Evolutionary conservation across 2,797 vertebrate species (phyloP).

Genomic region (Tympanoctomys barrerae): DNA sequence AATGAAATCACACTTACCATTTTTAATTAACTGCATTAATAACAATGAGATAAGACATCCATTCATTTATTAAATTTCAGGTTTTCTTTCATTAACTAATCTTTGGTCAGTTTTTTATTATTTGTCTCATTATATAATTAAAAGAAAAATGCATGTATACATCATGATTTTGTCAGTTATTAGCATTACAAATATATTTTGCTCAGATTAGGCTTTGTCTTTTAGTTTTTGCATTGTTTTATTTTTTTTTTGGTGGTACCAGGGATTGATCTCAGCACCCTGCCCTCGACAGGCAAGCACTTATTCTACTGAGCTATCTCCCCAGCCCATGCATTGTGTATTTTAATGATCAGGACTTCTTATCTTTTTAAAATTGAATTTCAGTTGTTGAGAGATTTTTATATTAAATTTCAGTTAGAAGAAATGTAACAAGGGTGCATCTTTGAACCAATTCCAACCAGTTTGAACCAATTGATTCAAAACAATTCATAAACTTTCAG

Average conservation of each 20-base stretch:
- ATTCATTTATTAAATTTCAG: not conserved
- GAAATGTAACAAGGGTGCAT: not conserved
- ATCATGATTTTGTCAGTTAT: not conserved
- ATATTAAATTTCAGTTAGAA: not conserved
- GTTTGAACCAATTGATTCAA: too few relatives aligned
- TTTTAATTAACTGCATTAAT: not conserved
- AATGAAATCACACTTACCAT: not conserved
- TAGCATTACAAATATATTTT: not conserved
- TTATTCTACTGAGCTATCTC: too few relatives aligned
- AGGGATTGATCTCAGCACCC: too few relatives aligned
- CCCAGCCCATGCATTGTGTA: not conserved
- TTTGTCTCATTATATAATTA: not conserved
- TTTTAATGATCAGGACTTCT: not conserved
- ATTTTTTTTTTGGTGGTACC: too few relatives aligned
- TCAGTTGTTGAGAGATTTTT: not conserved
- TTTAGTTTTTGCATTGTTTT: not conserved
- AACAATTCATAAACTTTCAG: not conserved
- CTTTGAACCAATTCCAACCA: not conserved
- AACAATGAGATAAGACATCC: not conserved
- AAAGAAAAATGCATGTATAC: not conserved
- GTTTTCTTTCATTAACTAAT: not conserved
- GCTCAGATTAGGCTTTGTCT: not conserved
- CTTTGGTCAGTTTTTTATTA: not conserved
- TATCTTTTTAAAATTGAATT: slow-evolving; percentile 16
- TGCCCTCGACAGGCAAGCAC: too few relatives aligned